Conservation (phyloP, 2,888 invertebrate species). For the Dynastes grantii region DNA sequence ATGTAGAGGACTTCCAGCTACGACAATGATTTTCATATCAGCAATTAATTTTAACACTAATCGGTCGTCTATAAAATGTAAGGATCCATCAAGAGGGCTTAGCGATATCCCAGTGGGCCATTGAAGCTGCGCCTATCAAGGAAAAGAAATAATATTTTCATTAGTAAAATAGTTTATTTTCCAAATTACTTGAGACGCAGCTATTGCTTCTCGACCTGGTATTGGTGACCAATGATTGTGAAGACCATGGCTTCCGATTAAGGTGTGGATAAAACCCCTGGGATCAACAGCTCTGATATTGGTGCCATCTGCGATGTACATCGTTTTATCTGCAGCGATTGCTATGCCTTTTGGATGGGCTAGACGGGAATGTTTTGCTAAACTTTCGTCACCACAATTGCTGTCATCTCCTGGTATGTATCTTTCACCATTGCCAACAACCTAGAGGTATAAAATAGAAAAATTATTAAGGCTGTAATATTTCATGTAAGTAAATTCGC, state of each 20-base stretch:
- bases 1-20: conserved; percentile 95
- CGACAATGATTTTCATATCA: conserved; percentile 92
- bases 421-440: conserved; percentile 92
- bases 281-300: conserved; percentile 96
- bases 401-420: conserved; percentile 95
- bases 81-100: conserved; percentile 93
- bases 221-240: conserved; percentile 93
- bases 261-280: conserved; percentile 91
- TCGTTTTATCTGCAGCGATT: conserved; percentile 94
- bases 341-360: conserved; percentile 98
- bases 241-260: conserved; percentile 96
- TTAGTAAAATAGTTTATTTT: background rate
- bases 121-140: conserved; percentile 84
- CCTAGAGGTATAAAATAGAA: conserved; percentile 59
- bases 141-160: conserved; percentile 27
- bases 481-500: no score
- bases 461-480: no score
- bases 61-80: conserved; percentile 97
- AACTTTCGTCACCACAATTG: conserved; percentile 96
- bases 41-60: conserved; percentile 92
- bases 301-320: conserved; percentile 98
- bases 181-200: conserved; percentile 81
- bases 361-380: conserved; percentile 91
- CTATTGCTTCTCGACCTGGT: conserved; percentile 90
- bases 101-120: conserved; percentile 98